A percentile compares a stretch with the other conserved stretches of the same genome.
Evolutionary conservation across 2,797 vertebrate genomes (phyloP).

Genomic region (Babyrousa celebensis): DNA sequence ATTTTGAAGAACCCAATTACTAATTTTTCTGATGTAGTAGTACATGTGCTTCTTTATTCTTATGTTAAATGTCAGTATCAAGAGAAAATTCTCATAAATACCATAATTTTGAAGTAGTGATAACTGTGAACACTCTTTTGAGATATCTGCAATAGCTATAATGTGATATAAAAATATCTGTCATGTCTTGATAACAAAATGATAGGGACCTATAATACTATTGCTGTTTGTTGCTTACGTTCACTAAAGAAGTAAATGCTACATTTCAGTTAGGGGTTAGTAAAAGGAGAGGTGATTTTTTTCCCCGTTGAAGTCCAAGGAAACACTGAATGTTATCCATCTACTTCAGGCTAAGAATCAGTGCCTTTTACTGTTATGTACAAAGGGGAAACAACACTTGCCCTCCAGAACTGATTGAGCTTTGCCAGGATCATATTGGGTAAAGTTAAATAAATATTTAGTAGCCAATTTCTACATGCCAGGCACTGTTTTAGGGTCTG

Average conservation of each 20-base stretch:
- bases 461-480: background rate
- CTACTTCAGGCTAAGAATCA: background rate
- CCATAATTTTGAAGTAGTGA: background rate
- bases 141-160: background rate
- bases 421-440: background rate
- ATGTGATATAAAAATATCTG: constrained; percentile 28
- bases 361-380: background rate
- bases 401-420: background rate
- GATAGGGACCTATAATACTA: background rate
- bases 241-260: constrained; percentile 13
- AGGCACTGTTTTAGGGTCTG: background rate
- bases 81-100: background rate
- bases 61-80: background rate
- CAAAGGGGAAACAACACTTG: background rate
- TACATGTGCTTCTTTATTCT: background rate
- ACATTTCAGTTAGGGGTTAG: background rate
- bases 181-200: constrained; percentile 23
- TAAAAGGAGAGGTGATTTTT: constrained; percentile 13
- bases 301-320: background rate
- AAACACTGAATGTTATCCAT: background rate
- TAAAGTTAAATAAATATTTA: constrained; percentile 22
- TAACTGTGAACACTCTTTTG: constrained; percentile 10
- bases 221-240: background rate
- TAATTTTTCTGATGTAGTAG: constrained; percentile 38
- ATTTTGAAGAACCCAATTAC: background rate